These are phyloP conservation scores for Nematostella vectensis DNA, from an alignment of 92 coral and sea anemone genomes.

Conservation along the genomic window DNA sequence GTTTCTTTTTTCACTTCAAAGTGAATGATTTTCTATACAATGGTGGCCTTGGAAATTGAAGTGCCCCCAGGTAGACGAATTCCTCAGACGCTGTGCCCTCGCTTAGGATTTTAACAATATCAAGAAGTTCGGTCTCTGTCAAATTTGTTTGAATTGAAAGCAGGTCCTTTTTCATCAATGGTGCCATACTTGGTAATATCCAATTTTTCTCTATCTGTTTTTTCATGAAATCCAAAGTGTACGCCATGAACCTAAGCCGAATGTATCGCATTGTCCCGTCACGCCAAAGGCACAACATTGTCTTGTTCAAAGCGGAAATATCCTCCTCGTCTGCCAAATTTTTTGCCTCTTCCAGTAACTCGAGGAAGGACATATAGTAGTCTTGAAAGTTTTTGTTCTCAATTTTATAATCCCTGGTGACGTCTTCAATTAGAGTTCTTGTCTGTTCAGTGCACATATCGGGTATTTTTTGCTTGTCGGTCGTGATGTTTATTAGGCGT, in stretches of 20 bases:
- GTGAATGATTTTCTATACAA: constrained; percentile 3
- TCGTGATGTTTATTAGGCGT: too few species aligned
- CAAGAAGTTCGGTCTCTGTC: constrained; percentile 6
- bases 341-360: not conserved
- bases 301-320: not conserved
- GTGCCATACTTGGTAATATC: constrained; percentile 9
- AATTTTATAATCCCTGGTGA: not conserved
- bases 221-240: constrained; percentile 8
- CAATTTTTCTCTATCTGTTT: constrained; percentile 7
- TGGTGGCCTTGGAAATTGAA: constrained; percentile 19
- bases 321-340: not conserved
- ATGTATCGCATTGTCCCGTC: constrained; percentile 1
- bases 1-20: too few species aligned
- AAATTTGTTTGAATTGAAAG: not conserved
- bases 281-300: constrained; percentile 4
- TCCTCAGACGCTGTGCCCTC: constrained; percentile 1
- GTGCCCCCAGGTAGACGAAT: constrained; percentile 9
- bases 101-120: constrained; percentile 2
- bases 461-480: too few species aligned
- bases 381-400: not conserved
- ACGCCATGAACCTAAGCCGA: constrained; percentile 5
- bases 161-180: constrained; percentile 3
- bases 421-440: not conserved
- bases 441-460: not conserved
- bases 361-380: not conserved